Base-by-base conservation (phyloP, 2,113 vertebrate genomes). In the Chiloscyllium plagiosum region DNA sequence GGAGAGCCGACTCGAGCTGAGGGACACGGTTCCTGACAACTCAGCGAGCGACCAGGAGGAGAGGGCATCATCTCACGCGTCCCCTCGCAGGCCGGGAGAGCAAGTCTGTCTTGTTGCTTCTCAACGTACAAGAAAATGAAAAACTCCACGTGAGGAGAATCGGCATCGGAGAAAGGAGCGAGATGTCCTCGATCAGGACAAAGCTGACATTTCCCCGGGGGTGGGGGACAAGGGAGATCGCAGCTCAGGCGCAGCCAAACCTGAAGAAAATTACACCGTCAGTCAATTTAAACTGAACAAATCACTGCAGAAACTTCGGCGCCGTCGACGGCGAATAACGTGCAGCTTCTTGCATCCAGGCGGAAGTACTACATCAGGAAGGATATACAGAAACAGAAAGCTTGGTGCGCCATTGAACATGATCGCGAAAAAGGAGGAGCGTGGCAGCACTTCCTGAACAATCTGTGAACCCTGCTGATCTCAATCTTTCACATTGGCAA, bases 301-400 rank as follows among this genome's bases (percentile, higher is more conserved):
- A 61, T 61, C 56, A 61, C 56, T 8, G 19, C 22, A 10, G 20
- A 86, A 86, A 26, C 8, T 86, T 86, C 42, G 8, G 42, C 42
- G 47, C 86, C 47, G 50, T 56, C 50, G 50, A 37, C 80, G 37
- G 86, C 86, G 50, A 1, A 3, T 50, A 56, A 89, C 24, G 83
- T 47, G n/a, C 19, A 5, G 24, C 29, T 52, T 47, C 50, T 52
- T 15, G 8, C 0, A 26, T 6, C 26, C 8, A 29, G 56, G 87
- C 87, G 87, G 87, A 92, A 92, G 87, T 29, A 65, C 29, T 92
- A 65, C 29, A 19, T 65, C 29, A 61, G 87, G 29, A n/a, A n/a
- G 87, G 52, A 29, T 0, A 92, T n/a, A 92, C 33, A 92, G 87
- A 92, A 92, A 92, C 56, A 65, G 87, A 92, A 92, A 92, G 87